These are phyloP conservation scores for Coilia nasus DNA, from an alignment of 2,797 vertebrate genomes.

Conservation along the genomic window DNA sequence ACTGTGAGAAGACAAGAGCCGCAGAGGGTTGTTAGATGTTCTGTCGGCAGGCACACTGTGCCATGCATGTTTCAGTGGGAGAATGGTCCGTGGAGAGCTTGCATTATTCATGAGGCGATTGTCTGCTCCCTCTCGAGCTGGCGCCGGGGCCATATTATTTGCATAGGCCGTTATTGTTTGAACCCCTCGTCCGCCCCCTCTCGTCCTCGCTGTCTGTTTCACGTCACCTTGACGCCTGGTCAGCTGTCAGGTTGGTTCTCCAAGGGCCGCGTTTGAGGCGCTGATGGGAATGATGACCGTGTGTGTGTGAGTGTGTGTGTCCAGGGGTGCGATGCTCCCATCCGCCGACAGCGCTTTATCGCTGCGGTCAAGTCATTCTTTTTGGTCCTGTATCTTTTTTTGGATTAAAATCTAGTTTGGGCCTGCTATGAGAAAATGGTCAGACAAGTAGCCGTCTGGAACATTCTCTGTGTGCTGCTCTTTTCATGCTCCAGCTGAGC, in stretches of 20 bases:
- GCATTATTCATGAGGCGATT: conserved; percentile 7
- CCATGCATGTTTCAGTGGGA: conserved; percentile 4
- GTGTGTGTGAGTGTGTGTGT: neutral
- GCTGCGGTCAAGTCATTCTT: neutral
- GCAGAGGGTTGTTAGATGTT: neutral
- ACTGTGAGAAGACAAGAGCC: neutral
- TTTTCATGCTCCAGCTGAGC: neutral
- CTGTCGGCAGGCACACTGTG: neutral
- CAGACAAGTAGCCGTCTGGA: neutral
- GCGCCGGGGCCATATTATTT: neutral
- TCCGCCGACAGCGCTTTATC: too few relatives aligned
- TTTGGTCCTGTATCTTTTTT: neutral
- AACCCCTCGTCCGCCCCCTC: neutral
- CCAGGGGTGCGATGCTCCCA: too few relatives aligned
- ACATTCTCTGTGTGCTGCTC: neutral
- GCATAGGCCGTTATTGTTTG: conserved; percentile 10
- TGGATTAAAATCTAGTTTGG: neutral
- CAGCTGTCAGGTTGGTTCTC: neutral
- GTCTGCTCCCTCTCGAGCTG: neutral
- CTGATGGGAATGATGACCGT: conserved; percentile 11
- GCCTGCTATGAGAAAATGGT: neutral
- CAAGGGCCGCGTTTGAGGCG: neutral
- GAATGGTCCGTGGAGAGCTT: neutral
- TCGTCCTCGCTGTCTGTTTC: neutral
- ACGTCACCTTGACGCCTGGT: conserved; percentile 9